Conservation (phyloP, 2,888 invertebrate genomes). For the Invenusta paracnida region DNA sequence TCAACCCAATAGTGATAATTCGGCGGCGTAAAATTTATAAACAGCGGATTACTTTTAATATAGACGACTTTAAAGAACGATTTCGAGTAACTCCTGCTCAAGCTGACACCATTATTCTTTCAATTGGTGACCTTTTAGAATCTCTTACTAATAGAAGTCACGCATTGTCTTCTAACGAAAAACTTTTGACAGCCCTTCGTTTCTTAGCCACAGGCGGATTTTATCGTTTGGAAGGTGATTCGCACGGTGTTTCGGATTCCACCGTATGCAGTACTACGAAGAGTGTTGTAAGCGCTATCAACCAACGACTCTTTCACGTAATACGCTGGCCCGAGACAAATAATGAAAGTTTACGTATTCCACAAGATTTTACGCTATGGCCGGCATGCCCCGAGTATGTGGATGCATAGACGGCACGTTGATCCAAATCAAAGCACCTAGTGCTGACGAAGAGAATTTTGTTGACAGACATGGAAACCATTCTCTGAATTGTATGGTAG, state of each 20-base stretch:
- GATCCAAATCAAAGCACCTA: constrained; percentile 25
- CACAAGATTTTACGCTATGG: constrained; percentile 31
- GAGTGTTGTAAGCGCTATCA: not conserved
- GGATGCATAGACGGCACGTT: constrained; percentile 33
- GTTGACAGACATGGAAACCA: constrained; percentile 37
- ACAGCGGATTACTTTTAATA: too few species aligned
- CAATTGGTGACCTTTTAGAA: too few species aligned
- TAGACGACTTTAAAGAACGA: too few species aligned
- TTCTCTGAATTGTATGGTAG: constrained; percentile 25
- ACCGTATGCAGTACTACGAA: not conserved
- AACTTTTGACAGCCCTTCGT: not conserved
- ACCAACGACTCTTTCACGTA: not conserved
- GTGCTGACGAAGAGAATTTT: constrained; percentile 23
- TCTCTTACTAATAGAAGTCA: not conserved
- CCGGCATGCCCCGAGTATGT: constrained; percentile 19
- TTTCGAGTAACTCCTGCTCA: too few species aligned
- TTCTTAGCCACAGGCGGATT: not conserved
- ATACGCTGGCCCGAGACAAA: not conserved
- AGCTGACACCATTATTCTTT: too few species aligned
- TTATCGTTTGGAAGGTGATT: not conserved
- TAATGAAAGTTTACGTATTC: not conserved
- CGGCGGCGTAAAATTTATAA: too few species aligned
- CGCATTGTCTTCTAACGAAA: not conserved
- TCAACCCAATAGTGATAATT: too few species aligned
- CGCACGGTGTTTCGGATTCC: not conserved